Conservation (phyloP, 2,888 invertebrate species). For the Hoplodrina ambigua region DNA sequence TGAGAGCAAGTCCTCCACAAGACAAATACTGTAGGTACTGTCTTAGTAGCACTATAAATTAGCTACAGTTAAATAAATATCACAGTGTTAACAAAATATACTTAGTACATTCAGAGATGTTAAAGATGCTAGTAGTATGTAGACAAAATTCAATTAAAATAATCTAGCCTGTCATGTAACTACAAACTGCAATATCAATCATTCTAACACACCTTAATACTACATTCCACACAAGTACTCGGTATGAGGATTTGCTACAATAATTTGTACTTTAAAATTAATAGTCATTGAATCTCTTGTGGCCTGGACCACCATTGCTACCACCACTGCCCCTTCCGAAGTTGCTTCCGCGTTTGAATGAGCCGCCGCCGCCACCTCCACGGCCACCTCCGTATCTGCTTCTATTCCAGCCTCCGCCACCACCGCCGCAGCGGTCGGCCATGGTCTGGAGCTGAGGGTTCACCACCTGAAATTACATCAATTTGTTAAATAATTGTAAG, state of each 20-base stretch:
- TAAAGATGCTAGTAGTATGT: conserved; percentile 58
- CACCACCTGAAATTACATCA: conserved; percentile 90
- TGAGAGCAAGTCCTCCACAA: conserved; percentile 64
- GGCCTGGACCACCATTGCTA: conserved; percentile 76
- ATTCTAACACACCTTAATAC: conserved; percentile 68
- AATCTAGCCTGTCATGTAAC: conserved; percentile 71
- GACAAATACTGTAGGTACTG: conserved; percentile 61
- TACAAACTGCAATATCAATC: conserved; percentile 74
- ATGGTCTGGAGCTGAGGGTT: conserved; percentile 96
- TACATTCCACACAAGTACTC: conserved; percentile 79
- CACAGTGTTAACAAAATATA: conserved; percentile 85
- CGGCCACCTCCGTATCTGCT: conserved; percentile 86
- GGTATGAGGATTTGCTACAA: conserved; percentile 84
- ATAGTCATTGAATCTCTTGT: conserved; percentile 86
- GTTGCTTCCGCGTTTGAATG: conserved; percentile 86
- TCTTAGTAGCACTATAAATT: conserved; percentile 63
- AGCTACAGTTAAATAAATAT: conserved; percentile 84
- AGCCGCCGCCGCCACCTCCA: conserved; percentile 83
- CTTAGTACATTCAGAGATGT: conserved; percentile 65
- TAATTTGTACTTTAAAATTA: conserved; percentile 73
- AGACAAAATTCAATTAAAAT: conserved; percentile 69
- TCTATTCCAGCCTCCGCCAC: conserved; percentile 91
- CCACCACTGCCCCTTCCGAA: conserved; percentile 84
- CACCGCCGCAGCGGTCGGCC: conserved; percentile 92
- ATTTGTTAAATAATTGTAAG: not conserved